Evolutionary conservation across 1,140 invertebrate species (phyloP), one percentile per base, ranked within the genome.

Genomic region (Contarinia nasturtii): DNA sequence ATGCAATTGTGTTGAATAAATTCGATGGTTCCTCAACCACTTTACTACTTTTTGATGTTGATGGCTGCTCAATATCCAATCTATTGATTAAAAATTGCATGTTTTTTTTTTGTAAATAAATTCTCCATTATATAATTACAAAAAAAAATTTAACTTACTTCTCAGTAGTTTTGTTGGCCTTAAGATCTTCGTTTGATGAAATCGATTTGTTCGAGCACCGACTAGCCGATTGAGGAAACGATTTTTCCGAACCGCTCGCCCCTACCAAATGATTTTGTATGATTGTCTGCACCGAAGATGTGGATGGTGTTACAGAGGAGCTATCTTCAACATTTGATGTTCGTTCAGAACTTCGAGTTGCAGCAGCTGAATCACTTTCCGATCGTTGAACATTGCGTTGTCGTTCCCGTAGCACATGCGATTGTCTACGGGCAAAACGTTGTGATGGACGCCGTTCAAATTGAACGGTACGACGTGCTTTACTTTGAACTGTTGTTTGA

Each of bases 401-500:
- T 47, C 79, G 69, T 58, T 88, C 83, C 21, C 82, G 63, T 17
- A 86, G 58, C 36, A 88, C 77, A 60, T 89, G 85, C 45, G 82
- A 87, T 60, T 90, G 87, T 43, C 92, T 68, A 43, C 91, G 72
- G 19, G 88, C 90, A 63, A 92, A 98, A 48, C 95, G 70, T 61
- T 98, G 94, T 68, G 91, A 96, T 0, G 94, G 93, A 48, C 91
- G 75, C 52, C 95, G 72, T 64, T 98, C 92, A 64, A 98, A 93
- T 57, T 92, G 88, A 2, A 94, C 89, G 7, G 86, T 92, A 44
- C 90, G 73, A 45, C 90, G 67, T 8, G 89, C 86, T 49, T 84
- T 71, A 62, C 87, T 93, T 50, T 85, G 74, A 54, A 87, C 80
- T 4, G 89, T 91, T 1, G 89, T 90, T 69, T 97, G 92, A 60